Conservation (phyloP, 1,140 invertebrate species). For the Listronotus bonariensis region DNA sequence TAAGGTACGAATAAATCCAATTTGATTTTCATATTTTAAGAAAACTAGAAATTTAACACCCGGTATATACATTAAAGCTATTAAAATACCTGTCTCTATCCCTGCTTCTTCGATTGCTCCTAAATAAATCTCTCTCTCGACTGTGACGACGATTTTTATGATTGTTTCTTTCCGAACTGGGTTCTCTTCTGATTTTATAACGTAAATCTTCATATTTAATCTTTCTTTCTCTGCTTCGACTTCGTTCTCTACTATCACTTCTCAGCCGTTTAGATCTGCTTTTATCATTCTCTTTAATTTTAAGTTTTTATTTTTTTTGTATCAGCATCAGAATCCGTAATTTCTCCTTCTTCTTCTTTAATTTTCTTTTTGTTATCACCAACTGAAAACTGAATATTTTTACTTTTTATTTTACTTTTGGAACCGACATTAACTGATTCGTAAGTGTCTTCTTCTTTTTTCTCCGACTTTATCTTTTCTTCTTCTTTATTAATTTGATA, state of each 20-base stretch:
- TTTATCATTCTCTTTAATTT: slow-evolving; percentile 48
- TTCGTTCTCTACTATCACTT: slow-evolving; percentile 54
- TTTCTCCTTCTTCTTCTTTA: slow-evolving; percentile 62
- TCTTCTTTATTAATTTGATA: slow-evolving; percentile 27
- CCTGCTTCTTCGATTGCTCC: slow-evolving; percentile 41
- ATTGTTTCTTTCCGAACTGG: slow-evolving; percentile 43
- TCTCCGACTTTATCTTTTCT: slow-evolving; percentile 6
- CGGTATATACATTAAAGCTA: no score
- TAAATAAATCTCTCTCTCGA: slow-evolving; percentile 42
- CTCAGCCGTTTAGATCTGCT: slow-evolving; percentile 50
- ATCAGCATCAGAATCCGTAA: slow-evolving; percentile 59
- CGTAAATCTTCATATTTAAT: slow-evolving; percentile 39
- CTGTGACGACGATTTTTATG: slow-evolving; percentile 31
- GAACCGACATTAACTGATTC: slow-evolving; percentile 45
- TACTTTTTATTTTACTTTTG: slow-evolving; percentile 41
- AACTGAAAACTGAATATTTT: slow-evolving; percentile 18
- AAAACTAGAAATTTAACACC: no score
- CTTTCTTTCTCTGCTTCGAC: slow-evolving; percentile 52
- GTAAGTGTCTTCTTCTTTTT: slow-evolving; percentile 50
- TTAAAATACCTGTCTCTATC: slow-evolving; percentile 53
- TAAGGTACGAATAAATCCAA: no score
- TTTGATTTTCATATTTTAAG: no score
- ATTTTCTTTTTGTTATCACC: slow-evolving; percentile 5
- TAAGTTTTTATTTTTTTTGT: slow-evolving; percentile 55
- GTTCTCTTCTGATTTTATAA: slow-evolving; percentile 43